Conservation (phyloP, 2,113 vertebrate genomes). For the Myotis yumanensis region DNA sequence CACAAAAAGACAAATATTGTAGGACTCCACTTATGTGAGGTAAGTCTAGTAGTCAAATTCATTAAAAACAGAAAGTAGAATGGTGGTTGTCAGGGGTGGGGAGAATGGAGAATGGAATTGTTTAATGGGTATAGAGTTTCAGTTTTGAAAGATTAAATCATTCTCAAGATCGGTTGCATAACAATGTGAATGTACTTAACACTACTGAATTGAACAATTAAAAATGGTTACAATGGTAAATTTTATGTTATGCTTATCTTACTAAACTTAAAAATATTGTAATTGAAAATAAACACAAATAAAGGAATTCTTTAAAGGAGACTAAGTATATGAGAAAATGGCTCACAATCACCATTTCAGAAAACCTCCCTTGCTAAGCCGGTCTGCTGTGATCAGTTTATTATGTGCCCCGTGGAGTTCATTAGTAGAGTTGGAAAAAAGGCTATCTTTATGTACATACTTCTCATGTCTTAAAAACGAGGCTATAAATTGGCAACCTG, state of each 20-base stretch:
- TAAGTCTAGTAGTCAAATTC: background rate
- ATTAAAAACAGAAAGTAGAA: background rate
- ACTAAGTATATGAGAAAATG: too few relatives aligned
- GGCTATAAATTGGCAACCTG: background rate
- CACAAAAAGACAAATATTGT: background rate
- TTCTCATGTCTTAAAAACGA: conserved; percentile 29
- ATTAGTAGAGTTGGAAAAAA: background rate
- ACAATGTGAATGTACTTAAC: background rate
- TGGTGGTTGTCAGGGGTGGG: background rate
- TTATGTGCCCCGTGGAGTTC: background rate
- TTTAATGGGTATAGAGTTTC: background rate
- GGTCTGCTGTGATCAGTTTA: too few relatives aligned
- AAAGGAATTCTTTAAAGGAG: background rate
- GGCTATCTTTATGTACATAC: background rate
- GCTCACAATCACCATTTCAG: too few relatives aligned
- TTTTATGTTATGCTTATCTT: background rate
- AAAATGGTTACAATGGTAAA: background rate
- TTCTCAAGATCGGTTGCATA: background rate
- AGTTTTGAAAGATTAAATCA: background rate
- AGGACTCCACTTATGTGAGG: background rate
- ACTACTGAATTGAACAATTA: background rate
- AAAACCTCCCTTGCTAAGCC: too few relatives aligned
- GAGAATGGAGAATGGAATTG: background rate
- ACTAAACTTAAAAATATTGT: background rate
- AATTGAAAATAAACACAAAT: background rate